These are phyloP conservation scores for Tetranychus urticae DNA, from an alignment of 1,140 invertebrate species.

Conservation along the genomic window DNA sequence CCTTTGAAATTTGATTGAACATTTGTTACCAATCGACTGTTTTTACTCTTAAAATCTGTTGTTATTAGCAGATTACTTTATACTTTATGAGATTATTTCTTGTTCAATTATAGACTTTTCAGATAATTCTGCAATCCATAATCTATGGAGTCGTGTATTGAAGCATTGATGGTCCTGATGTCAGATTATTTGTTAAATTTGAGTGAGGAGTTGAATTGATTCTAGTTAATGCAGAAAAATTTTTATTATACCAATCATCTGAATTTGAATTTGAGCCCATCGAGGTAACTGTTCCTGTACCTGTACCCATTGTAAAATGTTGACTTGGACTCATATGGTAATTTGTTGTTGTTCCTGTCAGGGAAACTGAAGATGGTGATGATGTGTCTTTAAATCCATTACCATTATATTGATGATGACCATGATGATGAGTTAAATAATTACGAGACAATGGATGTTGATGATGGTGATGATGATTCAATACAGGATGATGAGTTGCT, in stretches of 20 bases:
- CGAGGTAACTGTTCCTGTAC: constrained; percentile 59
- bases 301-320: constrained; percentile 65
- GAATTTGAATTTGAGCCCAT: constrained; percentile 43
- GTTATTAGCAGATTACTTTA: no score
- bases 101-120: no score
- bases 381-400: constrained; percentile 51
- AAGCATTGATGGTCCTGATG: constrained; percentile 44
- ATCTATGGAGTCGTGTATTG: constrained; percentile 37
- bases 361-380: no score
- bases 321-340: constrained; percentile 35
- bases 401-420: constrained; percentile 25
- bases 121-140: background rate
- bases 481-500: no score
- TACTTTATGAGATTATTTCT: no score
- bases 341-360: no score
- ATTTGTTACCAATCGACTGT: no score
- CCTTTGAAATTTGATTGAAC: no score
- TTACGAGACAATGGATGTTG: constrained; percentile 16
- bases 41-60: no score
- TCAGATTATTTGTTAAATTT: constrained; percentile 33
- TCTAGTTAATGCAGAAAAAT: constrained; percentile 60
- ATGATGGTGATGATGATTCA: no score
- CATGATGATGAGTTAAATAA: constrained; percentile 36
- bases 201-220: constrained; percentile 82
- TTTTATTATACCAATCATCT: constrained; percentile 97